phyloP scores from a whole-genome alignment of 1,140 invertebrate genomes.

The Acromyrmex charruanus region DNA sequence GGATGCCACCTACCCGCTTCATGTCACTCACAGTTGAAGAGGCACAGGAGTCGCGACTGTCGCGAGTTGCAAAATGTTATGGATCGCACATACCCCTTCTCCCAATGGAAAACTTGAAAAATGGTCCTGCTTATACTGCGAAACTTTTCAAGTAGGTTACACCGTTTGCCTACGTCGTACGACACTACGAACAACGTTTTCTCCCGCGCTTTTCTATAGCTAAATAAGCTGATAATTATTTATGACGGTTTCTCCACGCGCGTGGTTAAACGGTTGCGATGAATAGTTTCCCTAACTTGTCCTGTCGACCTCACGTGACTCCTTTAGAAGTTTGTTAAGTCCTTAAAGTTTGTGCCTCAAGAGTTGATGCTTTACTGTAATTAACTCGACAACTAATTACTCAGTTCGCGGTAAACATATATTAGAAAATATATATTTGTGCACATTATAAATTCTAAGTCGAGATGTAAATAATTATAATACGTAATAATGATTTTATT shows the following conservation, averaged over 20 bases:
- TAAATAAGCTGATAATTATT: conserved; percentile 61
- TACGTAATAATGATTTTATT: neutral
- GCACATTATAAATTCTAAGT: neutral
- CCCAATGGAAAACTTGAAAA: conserved; percentile 67
- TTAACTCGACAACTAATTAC: conserved; percentile 56
- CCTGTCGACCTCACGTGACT: conserved; percentile 44
- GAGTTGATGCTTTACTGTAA: conserved; percentile 56
- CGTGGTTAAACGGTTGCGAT: conserved; percentile 48
- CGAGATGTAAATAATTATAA: neutral
- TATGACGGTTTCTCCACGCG: conserved; percentile 45
- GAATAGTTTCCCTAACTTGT: conserved; percentile 52
- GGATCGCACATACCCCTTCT: neutral
- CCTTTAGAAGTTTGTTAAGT: conserved; percentile 40
- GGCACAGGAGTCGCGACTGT: conserved; percentile 58
- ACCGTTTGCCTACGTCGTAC: conserved; percentile 32
- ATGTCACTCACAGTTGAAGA: conserved; percentile 37
- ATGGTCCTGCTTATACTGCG: conserved; percentile 69
- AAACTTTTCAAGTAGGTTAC: conserved; percentile 64
- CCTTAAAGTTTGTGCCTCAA: conserved; percentile 33
- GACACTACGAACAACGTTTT: conserved; percentile 15
- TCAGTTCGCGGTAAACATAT: conserved; percentile 38
- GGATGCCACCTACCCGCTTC: conserved; percentile 64
- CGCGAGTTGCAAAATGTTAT: conserved; percentile 64
- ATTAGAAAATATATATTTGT: neutral
- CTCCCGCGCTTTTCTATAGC: neutral